Evolutionary conservation across 2,888 invertebrate species (phyloP).

Genomic region (Nymphalis c-album): DNA sequence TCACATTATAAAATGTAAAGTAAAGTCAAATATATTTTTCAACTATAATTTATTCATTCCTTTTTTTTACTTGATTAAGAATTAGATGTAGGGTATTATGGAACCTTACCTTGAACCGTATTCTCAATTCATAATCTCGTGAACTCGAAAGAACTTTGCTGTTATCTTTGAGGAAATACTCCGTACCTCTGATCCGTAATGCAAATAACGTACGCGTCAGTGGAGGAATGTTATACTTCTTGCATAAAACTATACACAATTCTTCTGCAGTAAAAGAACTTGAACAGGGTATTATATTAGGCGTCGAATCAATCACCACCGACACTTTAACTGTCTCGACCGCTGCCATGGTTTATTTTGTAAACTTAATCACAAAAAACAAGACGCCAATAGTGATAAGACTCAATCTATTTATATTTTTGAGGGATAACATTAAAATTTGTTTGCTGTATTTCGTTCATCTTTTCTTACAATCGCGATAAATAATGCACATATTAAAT

Average conservation of each 20-base stretch:
- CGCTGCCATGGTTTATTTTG: conserved; percentile 61
- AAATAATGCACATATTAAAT: conserved; percentile 43
- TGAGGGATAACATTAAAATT: conserved; percentile 43
- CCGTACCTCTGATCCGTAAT: conserved; percentile 83
- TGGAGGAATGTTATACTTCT: conserved; percentile 87
- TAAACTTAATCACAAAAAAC: conserved; percentile 64
- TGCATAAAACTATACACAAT: conserved; percentile 86
- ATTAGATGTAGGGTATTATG: not conserved
- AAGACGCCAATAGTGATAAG: conserved; percentile 63
- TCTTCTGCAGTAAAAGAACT: conserved; percentile 83
- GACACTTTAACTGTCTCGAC: conserved; percentile 72
- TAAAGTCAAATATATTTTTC: too few species aligned
- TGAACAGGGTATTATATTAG: conserved; percentile 70
- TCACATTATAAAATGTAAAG: too few species aligned
- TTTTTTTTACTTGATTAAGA: not conserved
- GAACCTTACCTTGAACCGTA: conserved; percentile 86
- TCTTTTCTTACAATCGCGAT: conserved; percentile 43
- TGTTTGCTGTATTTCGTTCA: conserved; percentile 44
- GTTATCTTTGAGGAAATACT: conserved; percentile 86
- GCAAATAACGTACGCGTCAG: conserved; percentile 90
- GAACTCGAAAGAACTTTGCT: conserved; percentile 69
- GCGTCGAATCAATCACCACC: conserved; percentile 65
- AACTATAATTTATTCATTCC: not conserved
- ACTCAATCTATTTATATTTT: conserved; percentile 53
- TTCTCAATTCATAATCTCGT: conserved; percentile 86